phyloP scores from a whole-genome alignment of 2,888 invertebrate genomes.

The Sicus ferrugineus region DNA sequence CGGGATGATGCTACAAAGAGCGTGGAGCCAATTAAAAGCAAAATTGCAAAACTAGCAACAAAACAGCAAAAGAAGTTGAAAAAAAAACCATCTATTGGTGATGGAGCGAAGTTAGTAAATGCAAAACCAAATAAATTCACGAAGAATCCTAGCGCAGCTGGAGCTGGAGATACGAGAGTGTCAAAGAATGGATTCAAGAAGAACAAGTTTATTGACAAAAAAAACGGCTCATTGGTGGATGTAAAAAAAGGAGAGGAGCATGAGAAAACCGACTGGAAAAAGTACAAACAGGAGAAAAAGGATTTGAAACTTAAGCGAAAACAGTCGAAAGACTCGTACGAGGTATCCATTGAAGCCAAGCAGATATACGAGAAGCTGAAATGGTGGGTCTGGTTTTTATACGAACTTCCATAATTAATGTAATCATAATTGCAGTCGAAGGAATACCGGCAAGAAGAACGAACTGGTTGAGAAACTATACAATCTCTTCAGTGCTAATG shows the following conservation, averaged over 20 bases:
- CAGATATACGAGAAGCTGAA: constrained; percentile 69
- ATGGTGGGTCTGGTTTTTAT: too few relatives aligned
- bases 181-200: constrained; percentile 18
- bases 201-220: constrained; percentile 32
- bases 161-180: constrained; percentile 14
- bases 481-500: constrained; percentile 68
- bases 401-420: too few relatives aligned
- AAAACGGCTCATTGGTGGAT: constrained; percentile 28
- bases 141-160: constrained; percentile 25
- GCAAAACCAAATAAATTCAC: constrained; percentile 36
- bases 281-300: constrained; percentile 79
- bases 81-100: neutral
- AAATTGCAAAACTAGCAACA: constrained; percentile 30
- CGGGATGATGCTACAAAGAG: neutral
- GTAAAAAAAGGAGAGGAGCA: constrained; percentile 41
- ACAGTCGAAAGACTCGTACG: constrained; percentile 67
- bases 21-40: constrained; percentile 33
- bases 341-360: constrained; percentile 68
- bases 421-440: constrained; percentile 48
- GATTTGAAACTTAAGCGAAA: constrained; percentile 73
- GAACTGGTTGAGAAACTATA: constrained; percentile 70
- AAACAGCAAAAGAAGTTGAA: neutral
- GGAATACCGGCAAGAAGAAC: constrained; percentile 61
- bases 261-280: constrained; percentile 75
- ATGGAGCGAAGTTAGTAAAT: neutral